A percentile compares a stretch with the other conserved stretches of the same genome.
phyloP scores from a whole-genome alignment of 1,140 invertebrate genomes.

The Euura saliciscinereae region DNA sequence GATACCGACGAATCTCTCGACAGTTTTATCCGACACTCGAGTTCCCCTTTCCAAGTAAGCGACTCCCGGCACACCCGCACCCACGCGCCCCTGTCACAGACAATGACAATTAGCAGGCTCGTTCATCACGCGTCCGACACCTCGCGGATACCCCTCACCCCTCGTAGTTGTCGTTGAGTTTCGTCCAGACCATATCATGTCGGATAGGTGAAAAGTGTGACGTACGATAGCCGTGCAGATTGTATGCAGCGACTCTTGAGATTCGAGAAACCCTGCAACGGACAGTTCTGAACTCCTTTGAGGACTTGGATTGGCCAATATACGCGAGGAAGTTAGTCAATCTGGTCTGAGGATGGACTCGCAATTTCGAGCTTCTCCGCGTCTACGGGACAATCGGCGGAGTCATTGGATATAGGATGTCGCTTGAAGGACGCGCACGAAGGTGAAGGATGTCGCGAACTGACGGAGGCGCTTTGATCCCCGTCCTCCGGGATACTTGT shows the following conservation, averaged over 20 bases:
- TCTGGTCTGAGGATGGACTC: slow-evolving; percentile 29
- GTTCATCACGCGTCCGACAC: slow-evolving; percentile 2
- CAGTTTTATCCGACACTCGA: slow-evolving; percentile 5
- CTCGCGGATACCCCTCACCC: background rate
- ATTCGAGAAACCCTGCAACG: slow-evolving; percentile 9
- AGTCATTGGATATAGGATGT: too few relatives aligned
- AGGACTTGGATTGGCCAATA: slow-evolving; percentile 38
- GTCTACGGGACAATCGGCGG: too few relatives aligned
- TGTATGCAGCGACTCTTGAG: too few relatives aligned
- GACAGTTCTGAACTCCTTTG: slow-evolving; percentile 36
- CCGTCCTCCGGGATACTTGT: too few relatives aligned
- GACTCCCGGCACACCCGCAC: background rate
- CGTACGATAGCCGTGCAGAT: too few relatives aligned
- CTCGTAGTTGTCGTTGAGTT: background rate
- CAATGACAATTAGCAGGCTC: slow-evolving; percentile 5
- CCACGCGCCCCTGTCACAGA: background rate
- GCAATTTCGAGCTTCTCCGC: too few relatives aligned
- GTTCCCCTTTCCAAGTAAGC: background rate
- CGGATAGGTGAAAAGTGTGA: too few relatives aligned
- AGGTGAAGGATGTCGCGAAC: too few relatives aligned
- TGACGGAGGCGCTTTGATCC: too few relatives aligned
- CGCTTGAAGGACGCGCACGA: too few relatives aligned
- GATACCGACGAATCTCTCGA: background rate
- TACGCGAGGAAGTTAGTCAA: slow-evolving; percentile 48
- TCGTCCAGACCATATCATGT: background rate